A percentile compares a stretch with the other conserved stretches of the same genome.
Evolutionary conservation across 2,797 vertebrate species (phyloP).

Genomic region (Notamacropus eugenii): DNA sequence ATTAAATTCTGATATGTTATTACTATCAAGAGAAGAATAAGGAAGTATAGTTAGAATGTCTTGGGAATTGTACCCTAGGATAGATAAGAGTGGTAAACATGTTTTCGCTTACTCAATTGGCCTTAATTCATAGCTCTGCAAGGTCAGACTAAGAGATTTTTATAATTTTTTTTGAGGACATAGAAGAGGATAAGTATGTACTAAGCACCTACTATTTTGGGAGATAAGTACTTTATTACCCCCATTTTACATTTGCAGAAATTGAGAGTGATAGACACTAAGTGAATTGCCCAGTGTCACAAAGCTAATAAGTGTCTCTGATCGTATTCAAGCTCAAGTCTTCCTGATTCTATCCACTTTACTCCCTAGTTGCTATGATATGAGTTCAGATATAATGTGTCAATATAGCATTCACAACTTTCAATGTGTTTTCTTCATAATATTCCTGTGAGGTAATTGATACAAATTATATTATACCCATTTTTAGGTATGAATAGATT

Average conservation of each 20-base stretch:
- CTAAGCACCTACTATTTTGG: not conserved
- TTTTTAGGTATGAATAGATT: not conserved
- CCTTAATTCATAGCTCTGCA: not conserved
- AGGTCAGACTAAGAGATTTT: too few species aligned
- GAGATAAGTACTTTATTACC: not conserved
- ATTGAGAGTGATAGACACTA: not conserved
- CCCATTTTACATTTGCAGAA: not conserved
- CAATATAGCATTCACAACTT: too few species aligned
- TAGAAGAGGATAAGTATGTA: not conserved
- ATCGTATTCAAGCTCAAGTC: too few species aligned
- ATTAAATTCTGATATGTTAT: not conserved
- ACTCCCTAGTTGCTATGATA: not conserved
- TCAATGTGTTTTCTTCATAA: not conserved
- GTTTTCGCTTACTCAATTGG: not conserved
- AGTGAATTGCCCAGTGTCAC: not conserved
- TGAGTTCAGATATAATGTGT: not conserved
- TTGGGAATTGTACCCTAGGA: not conserved
- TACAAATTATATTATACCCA: not conserved
- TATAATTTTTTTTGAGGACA: too few species aligned
- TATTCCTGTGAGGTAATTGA: not conserved
- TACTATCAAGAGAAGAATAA: too few species aligned
- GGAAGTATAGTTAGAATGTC: not conserved
- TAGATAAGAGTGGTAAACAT: not conserved
- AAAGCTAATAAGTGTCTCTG: not conserved
- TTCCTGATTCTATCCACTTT: too few species aligned